phyloP scores from a whole-genome alignment of 2,797 vertebrate species.

The Carcharodon carcharias region DNA sequence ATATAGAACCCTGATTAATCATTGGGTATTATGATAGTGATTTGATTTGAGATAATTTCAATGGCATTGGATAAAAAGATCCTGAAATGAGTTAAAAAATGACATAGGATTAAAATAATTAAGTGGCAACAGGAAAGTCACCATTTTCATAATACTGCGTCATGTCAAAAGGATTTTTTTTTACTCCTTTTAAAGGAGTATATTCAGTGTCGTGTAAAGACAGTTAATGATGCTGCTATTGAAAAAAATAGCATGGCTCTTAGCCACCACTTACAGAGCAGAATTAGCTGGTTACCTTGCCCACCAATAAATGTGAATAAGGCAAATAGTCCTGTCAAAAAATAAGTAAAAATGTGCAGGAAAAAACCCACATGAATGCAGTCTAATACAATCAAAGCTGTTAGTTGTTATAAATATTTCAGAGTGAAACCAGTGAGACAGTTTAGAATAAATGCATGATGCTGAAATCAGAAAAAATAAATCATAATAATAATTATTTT shows the following conservation, averaged over 20 bases:
- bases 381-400: background rate
- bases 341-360: background rate
- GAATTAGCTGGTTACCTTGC: background rate
- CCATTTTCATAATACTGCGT: background rate
- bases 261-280: background rate
- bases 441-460: background rate
- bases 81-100: background rate
- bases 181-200: background rate
- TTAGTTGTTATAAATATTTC: background rate
- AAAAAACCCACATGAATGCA: background rate
- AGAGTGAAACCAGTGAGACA: background rate
- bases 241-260: background rate
- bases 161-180: background rate
- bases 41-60: background rate
- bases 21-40: background rate
- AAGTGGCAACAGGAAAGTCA: background rate
- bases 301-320: background rate
- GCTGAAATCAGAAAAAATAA: background rate
- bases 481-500: background rate
- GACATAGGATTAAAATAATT: background rate
- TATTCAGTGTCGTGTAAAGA: background rate
- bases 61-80: background rate
- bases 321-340: background rate
- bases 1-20: background rate
- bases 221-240: background rate